These are phyloP conservation scores for Phallusia fumigata DNA, from an alignment of 23 tunicate genomes.

Conservation along the genomic window DNA sequence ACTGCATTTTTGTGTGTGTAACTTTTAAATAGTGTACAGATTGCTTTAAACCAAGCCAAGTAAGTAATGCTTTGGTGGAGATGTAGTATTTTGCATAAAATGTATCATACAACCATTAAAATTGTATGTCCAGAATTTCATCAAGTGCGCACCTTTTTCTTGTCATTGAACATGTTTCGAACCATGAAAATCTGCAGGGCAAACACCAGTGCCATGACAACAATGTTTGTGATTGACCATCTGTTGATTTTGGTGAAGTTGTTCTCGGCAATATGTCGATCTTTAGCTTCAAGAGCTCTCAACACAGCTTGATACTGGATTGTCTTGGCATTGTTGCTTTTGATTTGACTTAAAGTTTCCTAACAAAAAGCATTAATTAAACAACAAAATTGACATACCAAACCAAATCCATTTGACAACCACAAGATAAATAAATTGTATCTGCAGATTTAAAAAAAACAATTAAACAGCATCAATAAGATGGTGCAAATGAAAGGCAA, in stretches of 20 bases:
- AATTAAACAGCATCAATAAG: background rate
- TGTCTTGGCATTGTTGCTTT: slow-evolving; percentile 68
- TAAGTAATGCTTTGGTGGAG: background rate
- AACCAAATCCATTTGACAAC: too few relatives aligned
- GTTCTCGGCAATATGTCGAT: slow-evolving; percentile 74
- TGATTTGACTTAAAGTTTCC: slow-evolving; percentile 65
- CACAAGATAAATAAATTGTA: too few relatives aligned
- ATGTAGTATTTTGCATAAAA: background rate
- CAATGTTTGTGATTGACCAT: slow-evolving; percentile 80
- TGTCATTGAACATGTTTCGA: slow-evolving; percentile 81
- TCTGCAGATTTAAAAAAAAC: too few relatives aligned
- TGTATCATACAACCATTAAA: background rate
- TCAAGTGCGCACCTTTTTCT: slow-evolving; percentile 73
- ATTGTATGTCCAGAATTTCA: background rate
- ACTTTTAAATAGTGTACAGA: background rate
- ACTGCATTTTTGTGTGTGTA: background rate
- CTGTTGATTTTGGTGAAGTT: slow-evolving; percentile 77
- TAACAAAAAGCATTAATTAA: slow-evolving; percentile 4
- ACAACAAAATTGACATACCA: background rate
- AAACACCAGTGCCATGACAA: slow-evolving; percentile 71
- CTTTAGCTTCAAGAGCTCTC: slow-evolving; percentile 87
- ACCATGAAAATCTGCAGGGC: slow-evolving; percentile 79
- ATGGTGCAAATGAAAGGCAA: background rate
- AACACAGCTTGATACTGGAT: slow-evolving; percentile 74
- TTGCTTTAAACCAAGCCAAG: background rate